Conservation (phyloP, 2,888 invertebrate species). For the Microctonus hyperodae region DNA sequence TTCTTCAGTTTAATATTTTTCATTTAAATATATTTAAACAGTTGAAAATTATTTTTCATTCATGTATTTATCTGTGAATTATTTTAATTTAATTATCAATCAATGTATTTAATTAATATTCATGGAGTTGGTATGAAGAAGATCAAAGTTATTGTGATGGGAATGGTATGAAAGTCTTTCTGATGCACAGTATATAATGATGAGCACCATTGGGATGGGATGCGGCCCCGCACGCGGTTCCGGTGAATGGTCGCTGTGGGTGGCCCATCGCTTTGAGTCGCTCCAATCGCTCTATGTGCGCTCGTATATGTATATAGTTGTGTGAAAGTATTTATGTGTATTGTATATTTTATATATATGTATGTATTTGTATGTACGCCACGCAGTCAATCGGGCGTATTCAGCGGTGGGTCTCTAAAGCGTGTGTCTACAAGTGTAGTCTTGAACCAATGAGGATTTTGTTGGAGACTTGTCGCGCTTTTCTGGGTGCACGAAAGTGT, state of each 20-base stretch:
- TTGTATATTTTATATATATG: background rate
- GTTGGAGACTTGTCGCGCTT: conserved; percentile 30
- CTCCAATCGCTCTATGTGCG: conserved; percentile 27
- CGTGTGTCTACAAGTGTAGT: conserved; percentile 35
- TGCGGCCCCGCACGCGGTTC: conserved; percentile 58
- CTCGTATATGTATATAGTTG: background rate
- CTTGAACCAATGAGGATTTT: conserved; percentile 33
- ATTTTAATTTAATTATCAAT: background rate
- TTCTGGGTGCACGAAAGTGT: conserved; percentile 14
- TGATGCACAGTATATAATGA: background rate
- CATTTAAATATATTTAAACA: background rate
- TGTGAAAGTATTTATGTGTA: background rate
- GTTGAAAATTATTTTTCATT: too few species aligned
- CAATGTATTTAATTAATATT: background rate
- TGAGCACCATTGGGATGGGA: conserved; percentile 59
- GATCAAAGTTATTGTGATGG: background rate
- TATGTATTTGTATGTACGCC: conserved; percentile 66
- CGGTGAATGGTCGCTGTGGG: conserved; percentile 64
- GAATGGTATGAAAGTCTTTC: background rate
- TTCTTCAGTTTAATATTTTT: conserved; percentile 27
- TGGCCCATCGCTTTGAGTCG: conserved; percentile 58
- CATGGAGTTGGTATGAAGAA: background rate
- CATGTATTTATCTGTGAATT: too few species aligned
- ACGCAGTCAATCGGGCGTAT: conserved; percentile 64
- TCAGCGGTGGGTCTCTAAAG: conserved; percentile 43